Percentiles rank a stretch among this genome's conserved stretches.
Evolutionary conservation across 30 jellyfish, hydroid and myxozoan species (phyloP).

Genomic region (Hydractinia symbiolongicarpus): DNA sequence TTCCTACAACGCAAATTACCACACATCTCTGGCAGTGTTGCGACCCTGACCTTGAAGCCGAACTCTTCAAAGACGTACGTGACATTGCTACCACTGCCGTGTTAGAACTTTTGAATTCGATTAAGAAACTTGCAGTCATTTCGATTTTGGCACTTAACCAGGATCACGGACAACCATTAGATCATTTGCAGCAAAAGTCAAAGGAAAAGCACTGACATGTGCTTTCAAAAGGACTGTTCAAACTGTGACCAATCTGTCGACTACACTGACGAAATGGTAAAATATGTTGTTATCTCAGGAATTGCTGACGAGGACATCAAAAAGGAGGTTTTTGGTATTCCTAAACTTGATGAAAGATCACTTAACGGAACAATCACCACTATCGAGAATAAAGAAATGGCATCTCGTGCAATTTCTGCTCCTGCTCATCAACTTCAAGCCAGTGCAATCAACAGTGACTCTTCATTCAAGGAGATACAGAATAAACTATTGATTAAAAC

Average conservation of each 20-base stretch:
- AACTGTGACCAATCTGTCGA: not conserved
- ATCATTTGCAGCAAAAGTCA: too few species aligned
- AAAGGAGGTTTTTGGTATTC: conserved; percentile 12
- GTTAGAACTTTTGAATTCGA: not conserved
- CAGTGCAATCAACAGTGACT: not conserved
- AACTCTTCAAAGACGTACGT: not conserved
- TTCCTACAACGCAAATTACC: not conserved
- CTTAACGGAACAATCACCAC: conserved; percentile 15
- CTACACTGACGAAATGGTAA: too few species aligned
- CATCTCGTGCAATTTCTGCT: conserved; percentile 10
- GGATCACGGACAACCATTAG: too few species aligned
- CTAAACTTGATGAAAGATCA: conserved; percentile 2
- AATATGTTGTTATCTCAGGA: too few species aligned
- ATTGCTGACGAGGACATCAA: too few species aligned
- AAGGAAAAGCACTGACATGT: too few species aligned
- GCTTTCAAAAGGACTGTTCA: too few species aligned
- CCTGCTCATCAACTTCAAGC: not conserved
- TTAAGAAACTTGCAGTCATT: not conserved
- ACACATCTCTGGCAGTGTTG: too few species aligned
- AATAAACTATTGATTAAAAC: not conserved
- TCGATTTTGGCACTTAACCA: not conserved
- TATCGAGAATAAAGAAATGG: conserved; percentile 14
- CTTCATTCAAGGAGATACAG: not conserved
- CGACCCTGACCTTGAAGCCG: not conserved
- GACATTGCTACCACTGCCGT: not conserved